Evolutionary conservation across 2,888 invertebrate genomes (phyloP), one percentile per base, ranked within the genome.

Genomic region (Linnaemya tessellans): DNA sequence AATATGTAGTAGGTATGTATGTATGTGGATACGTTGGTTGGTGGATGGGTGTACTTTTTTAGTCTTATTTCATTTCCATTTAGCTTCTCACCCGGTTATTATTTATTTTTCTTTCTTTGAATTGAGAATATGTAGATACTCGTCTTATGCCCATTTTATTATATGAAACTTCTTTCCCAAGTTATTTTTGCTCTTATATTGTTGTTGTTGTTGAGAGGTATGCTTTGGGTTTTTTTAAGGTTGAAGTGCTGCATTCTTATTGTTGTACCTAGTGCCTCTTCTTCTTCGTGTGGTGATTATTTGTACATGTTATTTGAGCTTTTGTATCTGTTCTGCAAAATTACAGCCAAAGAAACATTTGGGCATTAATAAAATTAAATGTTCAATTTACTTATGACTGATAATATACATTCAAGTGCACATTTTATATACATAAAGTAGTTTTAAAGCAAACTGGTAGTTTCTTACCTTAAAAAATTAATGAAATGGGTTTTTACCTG

Each of bases 41-140:
- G 78, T 77, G 77, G 84, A 71, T 84, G 84, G 67, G 81, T 80
- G 64, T 65, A 71, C 58, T 49, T 82, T 73, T 71, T 60, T 49
- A 22, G 75, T 54, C 41, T 35, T 46, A 65, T 73, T 84, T 65
- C 56, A 58, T 75, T 80, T 77, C 73, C 68, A 75, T 78, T 80
- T 75, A 54, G 56, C 74, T 84, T 81, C 78, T 78, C 78, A 67
- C 71, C 65, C 84, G 65, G 43, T 70, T 80, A 58, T 73, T 70
- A 38, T 18, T 7, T 70, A 35, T 35, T 56, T 13, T 49, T 9
- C 43, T 35, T 13, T 15, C 58, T 46, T 41, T 65, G 10, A 65
- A 30, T 43, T 43, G 43, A 43, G 22, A 22, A 43, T 43, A 43
- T 30, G 30, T 30, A 30, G 30, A 30, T 30, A 30, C n/a, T 64